These are phyloP conservation scores for Aegypius monachus DNA, from an alignment of 2,113 vertebrate species.

Conservation along the genomic window DNA sequence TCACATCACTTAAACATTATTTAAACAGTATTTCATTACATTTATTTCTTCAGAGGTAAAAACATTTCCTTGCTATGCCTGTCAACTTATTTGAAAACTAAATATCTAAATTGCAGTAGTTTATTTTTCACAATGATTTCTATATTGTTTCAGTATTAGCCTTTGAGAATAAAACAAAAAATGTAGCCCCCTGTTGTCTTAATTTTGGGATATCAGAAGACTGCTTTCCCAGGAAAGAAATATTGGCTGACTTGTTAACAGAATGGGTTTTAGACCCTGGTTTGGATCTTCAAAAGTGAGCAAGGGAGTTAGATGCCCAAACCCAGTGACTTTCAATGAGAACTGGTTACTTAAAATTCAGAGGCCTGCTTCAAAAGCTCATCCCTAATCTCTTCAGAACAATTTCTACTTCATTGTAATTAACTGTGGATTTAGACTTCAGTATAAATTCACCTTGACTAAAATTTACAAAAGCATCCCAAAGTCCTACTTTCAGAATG, in stretches of 20 bases:
- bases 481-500: not conserved
- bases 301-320: not conserved
- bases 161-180: slow-evolving; percentile 25
- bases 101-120: slow-evolving; percentile 42
- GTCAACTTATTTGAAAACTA: slow-evolving; percentile 61
- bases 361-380: slow-evolving; percentile 36
- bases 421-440: slow-evolving; percentile 33
- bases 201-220: not conserved
- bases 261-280: not conserved
- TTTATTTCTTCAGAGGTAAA: slow-evolving; percentile 59
- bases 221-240: slow-evolving; percentile 29
- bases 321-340: slow-evolving; percentile 23
- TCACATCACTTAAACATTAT: slow-evolving; percentile 65
- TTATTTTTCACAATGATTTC: slow-evolving; percentile 45
- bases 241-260: not conserved
- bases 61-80: slow-evolving; percentile 52
- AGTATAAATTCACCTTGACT: slow-evolving; percentile 22
- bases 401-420: slow-evolving; percentile 32
- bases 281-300: slow-evolving; percentile 25
- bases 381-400: slow-evolving; percentile 50
- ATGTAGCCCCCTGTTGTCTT: not conserved
- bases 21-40: slow-evolving; percentile 65
- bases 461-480: not conserved
- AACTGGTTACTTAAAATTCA: slow-evolving; percentile 33
- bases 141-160: slow-evolving; percentile 11